A percentile compares a stretch with the other conserved stretches of the same genome.
Conservation (phyloP, 2,888 invertebrate species). For the Blomia tropicalis region DNA sequence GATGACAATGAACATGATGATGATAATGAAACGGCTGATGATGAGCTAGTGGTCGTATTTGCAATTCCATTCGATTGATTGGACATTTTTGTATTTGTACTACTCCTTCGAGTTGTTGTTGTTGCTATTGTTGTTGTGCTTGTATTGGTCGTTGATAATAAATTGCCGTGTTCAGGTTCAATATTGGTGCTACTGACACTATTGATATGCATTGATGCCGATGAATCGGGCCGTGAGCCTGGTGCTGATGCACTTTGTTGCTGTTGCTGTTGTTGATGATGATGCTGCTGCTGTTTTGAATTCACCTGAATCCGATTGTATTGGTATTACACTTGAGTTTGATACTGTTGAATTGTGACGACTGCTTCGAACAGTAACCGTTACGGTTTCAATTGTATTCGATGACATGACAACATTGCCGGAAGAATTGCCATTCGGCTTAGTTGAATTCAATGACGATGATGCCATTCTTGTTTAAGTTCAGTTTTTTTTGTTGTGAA, state of each 20-base stretch:
- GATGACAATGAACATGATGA: neutral
- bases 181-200: neutral
- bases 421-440: neutral
- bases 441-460: neutral
- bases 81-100: neutral
- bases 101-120: too few relatives aligned
- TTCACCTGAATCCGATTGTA: too few relatives aligned
- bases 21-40: neutral
- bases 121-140: neutral
- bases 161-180: too few relatives aligned
- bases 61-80: neutral
- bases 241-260: constrained; percentile 1
- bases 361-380: neutral
- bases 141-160: neutral
- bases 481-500: neutral
- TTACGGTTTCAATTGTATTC: neutral
- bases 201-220: neutral
- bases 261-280: too few relatives aligned
- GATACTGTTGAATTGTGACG: too few relatives aligned
- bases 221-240: constrained; percentile 1
- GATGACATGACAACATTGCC: neutral
- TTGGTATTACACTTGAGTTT: too few relatives aligned
- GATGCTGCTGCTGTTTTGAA: too few relatives aligned
- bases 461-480: neutral
- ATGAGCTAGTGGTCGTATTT: neutral